A percentile compares a stretch with the other conserved stretches of the same genome.
Conservation (phyloP, 2,888 invertebrate species). For the Perithous albicinctus region DNA sequence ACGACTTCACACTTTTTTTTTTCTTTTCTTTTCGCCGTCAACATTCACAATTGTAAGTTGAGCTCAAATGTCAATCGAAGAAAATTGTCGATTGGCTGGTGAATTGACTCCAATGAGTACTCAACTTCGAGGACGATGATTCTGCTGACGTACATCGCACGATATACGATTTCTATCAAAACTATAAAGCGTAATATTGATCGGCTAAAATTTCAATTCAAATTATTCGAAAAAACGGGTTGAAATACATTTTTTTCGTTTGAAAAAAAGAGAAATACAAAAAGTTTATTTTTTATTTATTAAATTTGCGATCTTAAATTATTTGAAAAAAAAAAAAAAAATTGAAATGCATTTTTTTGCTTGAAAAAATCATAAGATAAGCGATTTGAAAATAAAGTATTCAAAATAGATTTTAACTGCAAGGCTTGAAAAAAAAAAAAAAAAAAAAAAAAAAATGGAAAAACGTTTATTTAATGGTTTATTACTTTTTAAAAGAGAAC, state of each 20-base stretch:
- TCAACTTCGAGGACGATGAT: constrained; percentile 21
- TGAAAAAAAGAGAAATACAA: too few species aligned
- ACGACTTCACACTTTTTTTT: constrained; percentile 2
- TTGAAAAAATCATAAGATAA: too few species aligned
- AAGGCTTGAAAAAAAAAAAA: not conserved
- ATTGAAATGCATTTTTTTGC: too few species aligned
- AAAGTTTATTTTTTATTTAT: too few species aligned
- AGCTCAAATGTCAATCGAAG: constrained; percentile 76
- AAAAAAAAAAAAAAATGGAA: not conserved
- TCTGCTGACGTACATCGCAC: constrained; percentile 75
- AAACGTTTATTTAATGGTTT: not conserved
- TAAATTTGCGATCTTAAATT: too few species aligned
- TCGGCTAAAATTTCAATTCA: too few species aligned
- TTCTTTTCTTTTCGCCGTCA: too few species aligned
- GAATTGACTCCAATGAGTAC: constrained; percentile 77
- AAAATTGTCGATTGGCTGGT: constrained; percentile 74
- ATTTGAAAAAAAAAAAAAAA: too few species aligned
- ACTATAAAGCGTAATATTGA: constrained; percentile 2
- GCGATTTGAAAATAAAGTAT: too few species aligned
- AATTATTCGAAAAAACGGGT: too few species aligned
- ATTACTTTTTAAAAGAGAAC: not conserved
- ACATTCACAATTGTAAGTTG: constrained; percentile 60
- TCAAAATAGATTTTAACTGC: not conserved
- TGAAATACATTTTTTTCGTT: too few species aligned
- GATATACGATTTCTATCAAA: constrained; percentile 26